Conservation (phyloP, 2,113 vertebrate species). For the Alethe diademata region DNA sequence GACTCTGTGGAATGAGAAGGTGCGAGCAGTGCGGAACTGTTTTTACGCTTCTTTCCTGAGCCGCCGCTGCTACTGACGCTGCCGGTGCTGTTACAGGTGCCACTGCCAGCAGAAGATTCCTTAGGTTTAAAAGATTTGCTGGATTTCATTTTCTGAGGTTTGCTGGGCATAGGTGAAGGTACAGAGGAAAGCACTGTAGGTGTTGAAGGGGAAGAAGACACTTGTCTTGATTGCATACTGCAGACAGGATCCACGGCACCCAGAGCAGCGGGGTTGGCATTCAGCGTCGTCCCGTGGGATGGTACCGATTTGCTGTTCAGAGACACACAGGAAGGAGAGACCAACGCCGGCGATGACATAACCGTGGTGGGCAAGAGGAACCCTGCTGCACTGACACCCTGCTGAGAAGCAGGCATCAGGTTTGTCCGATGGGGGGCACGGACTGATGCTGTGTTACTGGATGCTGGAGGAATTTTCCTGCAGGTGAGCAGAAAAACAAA, state of each 20-base stretch:
- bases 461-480: conserved; percentile 95
- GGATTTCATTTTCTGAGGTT: conserved; percentile 90
- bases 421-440: conserved; percentile 87
- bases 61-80: conserved; percentile 79
- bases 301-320: conserved; percentile 83
- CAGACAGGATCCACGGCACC: conserved; percentile 87
- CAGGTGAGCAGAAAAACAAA: background rate
- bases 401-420: conserved; percentile 73
- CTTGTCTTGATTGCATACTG: conserved; percentile 91
- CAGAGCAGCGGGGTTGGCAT: conserved; percentile 83
- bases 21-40: conserved; percentile 82
- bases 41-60: conserved; percentile 96
- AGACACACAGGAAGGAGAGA: conserved; percentile 81
- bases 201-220: conserved; percentile 92
- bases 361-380: conserved; percentile 82
- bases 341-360: conserved; percentile 74
- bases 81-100: conserved; percentile 80
- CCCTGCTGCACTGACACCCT: conserved; percentile 77
- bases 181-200: conserved; percentile 92
- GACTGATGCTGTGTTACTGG: conserved; percentile 78
- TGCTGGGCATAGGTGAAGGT: conserved; percentile 88
- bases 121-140: conserved; percentile 87
- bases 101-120: conserved; percentile 80
- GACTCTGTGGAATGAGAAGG: conserved; percentile 87
- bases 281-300: conserved; percentile 93